Conservation (phyloP, 2,113 vertebrate species). For the Pampusana beccarii region DNA sequence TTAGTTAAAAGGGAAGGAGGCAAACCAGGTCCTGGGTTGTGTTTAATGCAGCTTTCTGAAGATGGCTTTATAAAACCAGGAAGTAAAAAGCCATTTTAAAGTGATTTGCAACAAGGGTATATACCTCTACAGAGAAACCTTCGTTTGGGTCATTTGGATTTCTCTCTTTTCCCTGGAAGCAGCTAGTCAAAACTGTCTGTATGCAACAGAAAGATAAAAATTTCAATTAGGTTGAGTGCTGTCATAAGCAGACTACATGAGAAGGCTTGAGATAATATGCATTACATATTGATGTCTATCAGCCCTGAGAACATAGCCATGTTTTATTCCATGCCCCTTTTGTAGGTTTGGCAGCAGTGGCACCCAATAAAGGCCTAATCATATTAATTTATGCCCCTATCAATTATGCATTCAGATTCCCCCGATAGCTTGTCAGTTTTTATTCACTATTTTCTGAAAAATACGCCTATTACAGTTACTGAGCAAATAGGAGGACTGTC, state of each 20-base stretch:
- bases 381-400: constrained; percentile 93
- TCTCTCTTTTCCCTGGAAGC: constrained; percentile 71
- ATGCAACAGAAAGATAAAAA: constrained; percentile 86
- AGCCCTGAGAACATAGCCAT: constrained; percentile 77
- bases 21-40: constrained; percentile 18
- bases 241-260: constrained; percentile 80
- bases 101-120: constrained; percentile 59
- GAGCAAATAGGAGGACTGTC: constrained; percentile 81
- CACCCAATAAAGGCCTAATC: constrained; percentile 86
- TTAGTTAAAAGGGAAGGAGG: constrained; percentile 33
- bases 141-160: constrained; percentile 70
- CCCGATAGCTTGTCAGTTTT: constrained; percentile 91
- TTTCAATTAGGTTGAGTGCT: constrained; percentile 86
- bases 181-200: constrained; percentile 80
- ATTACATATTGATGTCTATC: constrained; percentile 90
- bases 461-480: constrained; percentile 82
- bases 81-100: constrained; percentile 56
- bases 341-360: constrained; percentile 83
- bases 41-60: constrained; percentile 47
- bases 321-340: constrained; percentile 85
- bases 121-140: constrained; percentile 65
- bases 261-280: constrained; percentile 88
- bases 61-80: constrained; percentile 27
- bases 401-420: constrained; percentile 93
- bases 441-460: constrained; percentile 88